A percentile compares a stretch with the other conserved stretches of the same genome.
Conservation (phyloP, 2,888 invertebrate genomes). For the Harpalus rufipes region DNA sequence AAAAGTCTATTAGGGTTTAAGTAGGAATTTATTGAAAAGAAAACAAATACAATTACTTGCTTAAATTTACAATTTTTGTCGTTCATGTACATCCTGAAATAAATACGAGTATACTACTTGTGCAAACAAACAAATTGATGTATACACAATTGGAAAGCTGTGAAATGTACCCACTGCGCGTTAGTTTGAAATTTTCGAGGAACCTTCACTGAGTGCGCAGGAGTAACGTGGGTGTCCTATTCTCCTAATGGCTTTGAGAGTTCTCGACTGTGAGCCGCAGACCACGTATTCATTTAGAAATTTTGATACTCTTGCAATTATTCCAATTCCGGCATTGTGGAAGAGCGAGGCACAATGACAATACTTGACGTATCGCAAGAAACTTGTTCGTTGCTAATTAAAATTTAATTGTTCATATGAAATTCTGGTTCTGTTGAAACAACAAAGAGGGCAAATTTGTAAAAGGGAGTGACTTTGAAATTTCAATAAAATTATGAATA, state of each 20-base stretch:
- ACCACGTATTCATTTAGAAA: constrained; percentile 2
- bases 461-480: background rate
- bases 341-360: background rate
- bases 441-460: background rate
- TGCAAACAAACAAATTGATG: too few relatives aligned
- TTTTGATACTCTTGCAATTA: constrained; percentile 6
- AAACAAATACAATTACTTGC: too few relatives aligned
- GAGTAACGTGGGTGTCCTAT: background rate
- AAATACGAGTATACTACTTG: too few relatives aligned
- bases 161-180: too few relatives aligned
- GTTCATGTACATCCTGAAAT: too few relatives aligned
- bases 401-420: constrained; percentile 4
- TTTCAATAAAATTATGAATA: background rate
- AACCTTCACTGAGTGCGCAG: too few relatives aligned
- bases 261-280: background rate
- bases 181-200: too few relatives aligned
- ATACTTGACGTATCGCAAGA: background rate
- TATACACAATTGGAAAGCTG: too few relatives aligned
- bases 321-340: background rate
- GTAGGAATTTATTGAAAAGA: too few relatives aligned
- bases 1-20: too few relatives aligned
- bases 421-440: background rate
- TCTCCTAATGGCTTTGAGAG: background rate
- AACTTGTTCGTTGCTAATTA: background rate
- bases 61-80: too few relatives aligned